These are phyloP conservation scores for Agrenia bidenticulata DNA, from an alignment of 2,888 invertebrate genomes.

Conservation along the genomic window DNA sequence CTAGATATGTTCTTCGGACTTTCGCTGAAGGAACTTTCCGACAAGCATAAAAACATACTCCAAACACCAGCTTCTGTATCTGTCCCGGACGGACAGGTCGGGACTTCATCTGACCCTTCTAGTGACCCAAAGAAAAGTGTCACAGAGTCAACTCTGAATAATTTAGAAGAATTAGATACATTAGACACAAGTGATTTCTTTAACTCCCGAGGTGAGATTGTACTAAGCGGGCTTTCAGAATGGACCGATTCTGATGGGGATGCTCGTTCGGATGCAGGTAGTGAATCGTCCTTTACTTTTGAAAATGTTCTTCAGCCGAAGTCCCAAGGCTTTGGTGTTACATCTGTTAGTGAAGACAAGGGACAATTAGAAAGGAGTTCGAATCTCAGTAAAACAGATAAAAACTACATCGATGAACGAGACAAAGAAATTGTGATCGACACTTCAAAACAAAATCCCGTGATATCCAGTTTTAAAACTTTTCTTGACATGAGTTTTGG, in stretches of 20 bases:
- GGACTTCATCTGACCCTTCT: not conserved
- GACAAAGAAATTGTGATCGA: no score
- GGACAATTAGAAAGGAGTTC: not conserved
- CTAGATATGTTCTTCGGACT: constrained; percentile 34
- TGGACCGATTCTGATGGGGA: constrained; percentile 24
- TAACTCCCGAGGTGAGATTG: constrained; percentile 42
- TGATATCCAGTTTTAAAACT: no score
- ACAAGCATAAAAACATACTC: constrained; percentile 2
- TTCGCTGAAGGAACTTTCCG: constrained; percentile 27
- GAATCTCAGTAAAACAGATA: no score
- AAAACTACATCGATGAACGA: no score
- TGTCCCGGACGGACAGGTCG: not conserved
- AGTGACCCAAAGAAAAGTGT: not conserved
- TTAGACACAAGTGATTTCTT: constrained; percentile 41
- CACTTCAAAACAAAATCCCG: no score
- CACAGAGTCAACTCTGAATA: not conserved
- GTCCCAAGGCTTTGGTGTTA: no score
- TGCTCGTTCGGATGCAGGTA: constrained; percentile 25
- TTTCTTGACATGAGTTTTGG: no score
- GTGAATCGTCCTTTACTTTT: constrained; percentile 13
- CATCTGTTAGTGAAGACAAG: not conserved
- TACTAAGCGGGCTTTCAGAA: constrained; percentile 35
- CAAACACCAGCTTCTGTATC: not conserved
- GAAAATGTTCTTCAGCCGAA: not conserved
- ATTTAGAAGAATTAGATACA: not conserved